Conservation (phyloP, 2,888 invertebrate genomes). For the Cerastis rubricosa region DNA sequence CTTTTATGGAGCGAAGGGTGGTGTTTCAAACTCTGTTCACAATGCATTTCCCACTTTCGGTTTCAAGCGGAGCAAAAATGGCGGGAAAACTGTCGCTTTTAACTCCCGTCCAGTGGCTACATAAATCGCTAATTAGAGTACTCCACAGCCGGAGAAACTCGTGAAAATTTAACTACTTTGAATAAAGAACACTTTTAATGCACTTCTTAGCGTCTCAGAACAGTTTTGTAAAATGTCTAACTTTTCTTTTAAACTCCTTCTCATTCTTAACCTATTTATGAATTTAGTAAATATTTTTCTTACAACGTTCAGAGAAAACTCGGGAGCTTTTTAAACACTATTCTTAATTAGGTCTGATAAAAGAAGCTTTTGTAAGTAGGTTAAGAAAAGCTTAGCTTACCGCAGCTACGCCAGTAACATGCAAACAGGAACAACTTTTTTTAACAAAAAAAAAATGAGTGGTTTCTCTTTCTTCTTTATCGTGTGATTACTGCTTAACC, state of each 20-base stretch:
- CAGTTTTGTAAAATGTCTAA: not conserved
- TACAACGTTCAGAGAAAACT: not conserved
- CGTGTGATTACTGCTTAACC: too few relatives aligned
- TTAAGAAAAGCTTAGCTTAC: not conserved
- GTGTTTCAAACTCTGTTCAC: not conserved
- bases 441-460: too few relatives aligned
- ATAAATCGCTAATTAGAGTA: slow-evolving; percentile 20
- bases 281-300: slow-evolving; percentile 1
- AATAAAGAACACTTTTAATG: slow-evolving; percentile 18
- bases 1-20: not conserved
- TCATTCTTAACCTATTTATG: not conserved
- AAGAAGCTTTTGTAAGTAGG: not conserved
- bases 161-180: not conserved
- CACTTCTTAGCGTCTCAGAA: not conserved
- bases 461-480: too few relatives aligned
- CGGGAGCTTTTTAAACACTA: not conserved
- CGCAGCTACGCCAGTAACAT: not conserved
- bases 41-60: not conserved
- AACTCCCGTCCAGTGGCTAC: not conserved
- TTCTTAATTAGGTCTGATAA: not conserved
- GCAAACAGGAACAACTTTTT: not conserved
- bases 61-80: not conserved
- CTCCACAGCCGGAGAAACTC: slow-evolving; percentile 13
- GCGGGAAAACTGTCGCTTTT: not conserved
- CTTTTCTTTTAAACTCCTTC: too few relatives aligned